A percentile compares a stretch with the other conserved stretches of the same genome.
These are phyloP conservation scores for Neelides folsomi DNA, from an alignment of 2,888 invertebrate species.

Conservation along the genomic window DNA sequence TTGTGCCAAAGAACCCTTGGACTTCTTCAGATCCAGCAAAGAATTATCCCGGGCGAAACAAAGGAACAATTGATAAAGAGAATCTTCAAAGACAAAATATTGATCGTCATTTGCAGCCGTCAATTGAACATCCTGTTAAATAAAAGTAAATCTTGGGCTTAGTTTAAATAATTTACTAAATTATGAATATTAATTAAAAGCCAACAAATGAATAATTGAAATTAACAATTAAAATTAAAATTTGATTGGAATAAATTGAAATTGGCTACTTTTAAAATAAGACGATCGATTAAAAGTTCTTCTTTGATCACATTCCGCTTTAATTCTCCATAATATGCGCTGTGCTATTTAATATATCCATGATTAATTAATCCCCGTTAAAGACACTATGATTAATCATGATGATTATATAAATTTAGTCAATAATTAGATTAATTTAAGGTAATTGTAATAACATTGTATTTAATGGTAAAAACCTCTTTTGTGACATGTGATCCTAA, in stretches of 20 bases:
- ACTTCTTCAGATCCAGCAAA: conserved; percentile 55
- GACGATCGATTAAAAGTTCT: conserved; percentile 82
- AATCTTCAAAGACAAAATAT: conserved; percentile 94
- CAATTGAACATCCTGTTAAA: conserved; percentile 75
- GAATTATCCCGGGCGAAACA: conserved; percentile 83
- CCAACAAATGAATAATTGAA: too few species aligned
- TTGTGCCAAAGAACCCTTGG: conserved; percentile 49
- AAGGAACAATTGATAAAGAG: conserved; percentile 78
- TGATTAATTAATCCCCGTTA: too few species aligned
- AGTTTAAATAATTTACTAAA: too few species aligned
- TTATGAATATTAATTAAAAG: too few species aligned
- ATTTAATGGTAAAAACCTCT: conserved; percentile 38
- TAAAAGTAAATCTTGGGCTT: too few species aligned
- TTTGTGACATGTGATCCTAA: conserved; percentile 51
- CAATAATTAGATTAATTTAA: too few species aligned
- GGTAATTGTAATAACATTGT: background rate
- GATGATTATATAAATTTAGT: too few species aligned
- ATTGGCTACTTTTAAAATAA: conserved; percentile 65
- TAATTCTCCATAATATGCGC: conserved; percentile 61
- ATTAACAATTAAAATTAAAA: too few species aligned
- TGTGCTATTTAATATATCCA: conserved; percentile 48
- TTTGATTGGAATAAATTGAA: background rate
- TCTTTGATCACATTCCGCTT: conserved; percentile 70
- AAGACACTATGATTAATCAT: too few species aligned
- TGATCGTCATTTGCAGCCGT: conserved; percentile 96